Base-by-base conservation (phyloP, 30 jellyfish, hydroid and myxozoan genomes). In the Catostylus mosaicus region DNA sequence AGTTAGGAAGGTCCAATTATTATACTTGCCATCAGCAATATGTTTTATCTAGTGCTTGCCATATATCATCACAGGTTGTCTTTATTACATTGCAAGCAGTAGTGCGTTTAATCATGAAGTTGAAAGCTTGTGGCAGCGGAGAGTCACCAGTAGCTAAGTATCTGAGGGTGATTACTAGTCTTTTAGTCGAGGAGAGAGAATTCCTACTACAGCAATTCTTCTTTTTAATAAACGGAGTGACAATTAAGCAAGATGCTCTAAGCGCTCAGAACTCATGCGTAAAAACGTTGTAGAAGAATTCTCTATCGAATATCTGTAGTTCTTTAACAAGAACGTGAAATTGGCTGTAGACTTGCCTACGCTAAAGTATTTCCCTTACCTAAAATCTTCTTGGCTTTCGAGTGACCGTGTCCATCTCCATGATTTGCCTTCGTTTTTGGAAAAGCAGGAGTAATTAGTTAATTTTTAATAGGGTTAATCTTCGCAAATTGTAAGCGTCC, bases 31-130 rank as follows among this genome's bases (percentile, higher is more conserved):
- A 14, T 40, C 14, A 40, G 54, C 54, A 40, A 40, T 40, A 5
- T 7, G 54, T 40, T 40, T 40, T 40, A 40, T 40, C 14, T 40
- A 40, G 54, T 40, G 77, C 77, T 26, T 3, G 51, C 54, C 77
- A 64, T 64, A 64, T 64, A 16, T 52, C 77, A 5, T 32, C 77
- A 64, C 56, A 64, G 24, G 77, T 64, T 64, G 30, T 52, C 77
- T 64, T 64, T 24, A 64, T 64, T 26, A 64, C 77, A 64, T 64
- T 64, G 77, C 54, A 64, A 7, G 77, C 77, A 64, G 77, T 29
- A 32, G 10, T 64, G 30, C 77, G 77, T 6, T 52, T 52, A 64
- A 64, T 33, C 50, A 59, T 64, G 77, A 64, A 64, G 23, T 64
- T 64, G 34, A 64, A 10, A 18, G 77, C 77, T 32, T 64, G 77